These are phyloP conservation scores for Archips xylosteana DNA, from an alignment of 2,888 invertebrate genomes.

Conservation along the genomic window DNA sequence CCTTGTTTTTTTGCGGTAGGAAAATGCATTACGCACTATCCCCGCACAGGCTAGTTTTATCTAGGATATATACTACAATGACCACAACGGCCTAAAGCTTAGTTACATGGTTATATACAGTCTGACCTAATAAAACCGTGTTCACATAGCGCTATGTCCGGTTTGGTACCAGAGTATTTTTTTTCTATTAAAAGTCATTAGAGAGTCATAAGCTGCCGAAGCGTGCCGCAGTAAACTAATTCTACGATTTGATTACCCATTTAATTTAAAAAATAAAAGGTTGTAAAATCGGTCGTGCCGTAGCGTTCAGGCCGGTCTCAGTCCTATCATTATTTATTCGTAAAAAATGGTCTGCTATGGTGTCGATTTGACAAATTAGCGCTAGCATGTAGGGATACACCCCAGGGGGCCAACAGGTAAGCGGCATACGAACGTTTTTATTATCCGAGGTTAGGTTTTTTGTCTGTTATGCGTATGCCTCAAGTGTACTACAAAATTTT, in stretches of 20 bases:
- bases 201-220: neutral
- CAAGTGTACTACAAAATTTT: neutral
- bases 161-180: too few relatives aligned
- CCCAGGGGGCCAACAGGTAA: slow-evolving; percentile 20
- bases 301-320: neutral
- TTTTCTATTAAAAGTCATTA: neutral
- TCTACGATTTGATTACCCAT: neutral
- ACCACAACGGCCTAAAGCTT: too few relatives aligned
- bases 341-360: slow-evolving; percentile 15
- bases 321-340: slow-evolving; percentile 6
- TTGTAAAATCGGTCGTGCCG: neutral
- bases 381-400: slow-evolving; percentile 7
- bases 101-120: too few relatives aligned
- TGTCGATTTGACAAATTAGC: slow-evolving; percentile 36
- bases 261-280: neutral
- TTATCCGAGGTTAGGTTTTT: neutral
- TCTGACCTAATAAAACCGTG: too few relatives aligned
- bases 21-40: too few relatives aligned
- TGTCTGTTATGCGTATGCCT: neutral
- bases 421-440: neutral
- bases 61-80: too few relatives aligned
- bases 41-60: too few relatives aligned
- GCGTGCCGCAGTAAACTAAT: neutral
- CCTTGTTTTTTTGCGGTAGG: too few relatives aligned
- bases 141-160: too few relatives aligned